phyloP scores from a whole-genome alignment of 2,888 invertebrate genomes.

The Drosophila acutilabella region DNA sequence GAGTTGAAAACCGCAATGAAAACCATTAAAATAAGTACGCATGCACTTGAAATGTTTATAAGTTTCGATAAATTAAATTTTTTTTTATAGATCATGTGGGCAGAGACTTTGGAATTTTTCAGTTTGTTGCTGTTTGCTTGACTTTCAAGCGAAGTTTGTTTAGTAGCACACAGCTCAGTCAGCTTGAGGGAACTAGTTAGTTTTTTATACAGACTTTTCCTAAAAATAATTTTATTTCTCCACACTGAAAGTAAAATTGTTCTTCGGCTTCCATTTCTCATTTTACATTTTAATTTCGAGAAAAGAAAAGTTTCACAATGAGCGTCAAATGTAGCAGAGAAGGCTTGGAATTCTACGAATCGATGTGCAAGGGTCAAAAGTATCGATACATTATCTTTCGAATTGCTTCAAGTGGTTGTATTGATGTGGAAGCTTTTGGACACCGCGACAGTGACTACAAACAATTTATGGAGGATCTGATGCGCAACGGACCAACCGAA shows the following conservation, averaged over 20 bases:
- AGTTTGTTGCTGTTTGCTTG: slow-evolving; percentile 34
- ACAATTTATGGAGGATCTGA: slow-evolving; percentile 32
- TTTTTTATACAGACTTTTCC: slow-evolving; percentile 38
- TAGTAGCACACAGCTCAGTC: slow-evolving; percentile 41
- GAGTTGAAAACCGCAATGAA: slow-evolving; percentile 24
- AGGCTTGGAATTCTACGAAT: slow-evolving; percentile 25
- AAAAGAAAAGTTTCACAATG: slow-evolving; percentile 23
- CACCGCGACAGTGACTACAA: slow-evolving; percentile 27
- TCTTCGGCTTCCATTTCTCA: not conserved
- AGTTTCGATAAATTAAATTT: not conserved
- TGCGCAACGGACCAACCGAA: slow-evolving; percentile 20
- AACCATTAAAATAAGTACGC: slow-evolving; percentile 44
- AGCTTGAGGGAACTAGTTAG: slow-evolving; percentile 53
- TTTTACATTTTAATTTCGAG: slow-evolving; percentile 1
- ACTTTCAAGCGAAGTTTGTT: slow-evolving; percentile 28
- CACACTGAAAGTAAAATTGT: slow-evolving; percentile 20
- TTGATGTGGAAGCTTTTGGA: slow-evolving; percentile 35
- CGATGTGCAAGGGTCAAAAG: slow-evolving; percentile 27
- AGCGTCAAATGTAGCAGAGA: slow-evolving; percentile 19
- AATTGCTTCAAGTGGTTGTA: slow-evolving; percentile 3
- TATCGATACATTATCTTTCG: slow-evolving; percentile 40
- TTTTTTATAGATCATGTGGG: too few species aligned
- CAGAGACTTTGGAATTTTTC: slow-evolving; percentile 1
- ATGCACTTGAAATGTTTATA: slow-evolving; percentile 31
- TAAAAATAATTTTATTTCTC: not conserved